Base-by-base conservation (phyloP, 2,113 vertebrate genomes). In the Oxyruncus cristatus region DNA sequence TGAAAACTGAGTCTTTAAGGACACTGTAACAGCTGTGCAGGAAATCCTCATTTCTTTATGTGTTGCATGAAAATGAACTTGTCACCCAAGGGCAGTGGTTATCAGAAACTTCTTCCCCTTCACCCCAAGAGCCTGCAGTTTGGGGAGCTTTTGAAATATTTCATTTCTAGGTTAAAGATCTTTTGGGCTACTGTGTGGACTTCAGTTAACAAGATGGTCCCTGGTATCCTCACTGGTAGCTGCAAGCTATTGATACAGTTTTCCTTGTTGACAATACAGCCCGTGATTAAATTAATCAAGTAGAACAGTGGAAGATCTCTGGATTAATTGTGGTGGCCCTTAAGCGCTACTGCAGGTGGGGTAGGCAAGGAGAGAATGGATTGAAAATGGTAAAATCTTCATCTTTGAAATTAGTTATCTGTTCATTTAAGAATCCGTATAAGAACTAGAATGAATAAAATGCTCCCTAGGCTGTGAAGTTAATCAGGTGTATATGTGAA, bases 401-500 rank as follows among this genome's bases (percentile, higher is more conserved):
- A 4, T 47, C 33, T 91, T 85, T 72, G 37, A 50, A 78, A 39
- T 85, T 13, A 20, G 33, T 44, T 72, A 0, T 12, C 32, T 47
- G 12, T 70, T 95, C 6, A 23, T 39, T 77, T 85, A 76, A 47
- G 46, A 56, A 63, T 72, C 73, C n/a, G 1, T 46, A 5, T n/a
- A 74, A 85, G 23, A 62, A 15, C 18, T 44, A 9, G 62, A 84
- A 70, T 22, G 10, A 72, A 49, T 67, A 30, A 75, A 85, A 41
- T 20, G 8, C n/a, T 76, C 47, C 9, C 3, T 79, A 11, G 2
- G 1, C 62, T 55, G 11, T 73, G 72, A 74, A 53, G 41, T 55
- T 85, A 65, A 52, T 71, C 47, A 50, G 2, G 0, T 83, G 15
- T 1, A 0, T 24, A 5, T 3, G 2, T n/a, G 53, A 52, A 30